Base-by-base conservation (phyloP, 2,888 invertebrate genomes). In the Drosophila gaucha region DNA sequence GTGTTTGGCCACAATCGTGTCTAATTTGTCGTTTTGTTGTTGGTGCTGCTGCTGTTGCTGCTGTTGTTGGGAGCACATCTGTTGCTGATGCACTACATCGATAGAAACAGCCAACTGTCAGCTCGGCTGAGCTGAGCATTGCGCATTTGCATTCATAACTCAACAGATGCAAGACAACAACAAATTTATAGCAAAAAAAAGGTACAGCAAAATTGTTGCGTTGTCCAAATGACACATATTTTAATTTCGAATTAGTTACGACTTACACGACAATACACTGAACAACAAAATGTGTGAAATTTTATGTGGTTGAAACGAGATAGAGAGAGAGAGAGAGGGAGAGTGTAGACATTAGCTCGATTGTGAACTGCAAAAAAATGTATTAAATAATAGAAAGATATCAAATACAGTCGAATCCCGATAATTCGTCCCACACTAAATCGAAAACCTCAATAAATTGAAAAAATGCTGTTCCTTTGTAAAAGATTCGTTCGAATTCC, bases 71-170 rank as follows among this genome's bases (percentile, higher is more conserved):
- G 52, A 55, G 57, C 84, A 79, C 78, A 64, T 74, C 63, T 75
- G 77, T 71, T 59, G 80, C 67, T 78, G 82, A 82, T 82, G 82
- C 82, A 82, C 82, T 88, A 82, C 86, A 82, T 82, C 82, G 82
- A 88, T 88, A 76, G 84, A 62, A 58, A 67, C 50, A 44, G 56
- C 26, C 58, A 75, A 75, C 72, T 73, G 77, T 72, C 86, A 66
- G 68, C 62, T 12, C 28, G 20, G 30, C 44, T 10, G 16, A 18
- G 57, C 54, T 49, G 66, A 46, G 46, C 46, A 30, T 46, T 80
- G 83, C 88, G 47, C 79, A 82, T 85, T 87, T 79, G 86, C 84
- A 88, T 88, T 86, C 88, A 88, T 82, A 88, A 86, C 86, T 88
- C 73, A 83, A 63, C 86, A 74, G 72, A 71, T 88, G 86, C 64